Evolutionary conservation across 1,140 invertebrate genomes (phyloP), one percentile per base, ranked within the genome.

Genomic region (Camponotus vicinus): DNA sequence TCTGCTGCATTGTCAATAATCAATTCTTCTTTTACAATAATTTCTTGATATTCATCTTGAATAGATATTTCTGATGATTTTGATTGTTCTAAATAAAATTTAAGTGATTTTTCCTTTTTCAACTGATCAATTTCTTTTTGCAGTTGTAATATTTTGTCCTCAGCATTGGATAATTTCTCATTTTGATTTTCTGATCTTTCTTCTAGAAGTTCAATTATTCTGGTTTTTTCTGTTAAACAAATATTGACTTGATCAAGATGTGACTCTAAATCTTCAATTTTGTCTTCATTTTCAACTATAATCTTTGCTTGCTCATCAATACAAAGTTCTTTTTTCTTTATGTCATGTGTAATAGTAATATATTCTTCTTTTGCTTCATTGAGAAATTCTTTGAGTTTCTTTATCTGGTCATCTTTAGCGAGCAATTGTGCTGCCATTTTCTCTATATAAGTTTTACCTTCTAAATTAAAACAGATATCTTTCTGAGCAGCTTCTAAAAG

Each of bases 341-440:
- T 76, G 45, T 94, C 86, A 40, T 86, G 76, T 0, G 78, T 92
- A 15, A 93, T 88, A 0, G 45, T 27, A 34, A 95, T 92, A 42
- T 93, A 95, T 18, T 95, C 95, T 57, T 93, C 85, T 86, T 95
- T 94, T 0, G 95, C 95, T 79, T 95, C 93, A 77, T 95, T 93
- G 7, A 95, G 86, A 45, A 94, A 90, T 9, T 88, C 40, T 90
- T 93, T 95, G 0, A 95, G 71, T 57, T 92, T 93, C 92, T 93
- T 93, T 21, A 92, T 88, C 7, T 91, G 90, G 27, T 94, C 92
- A 6, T 94, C 90, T 64, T 93, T 92, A 6, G 76, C 63, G 7
- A 40, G 61, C 6, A 94, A 88, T 82, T 95, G 92, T 5, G 80
- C 79, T 55, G 91, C 88, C 18, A 95, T 79, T 83, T 93, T 92